These are phyloP conservation scores for Drosophila micromelanica DNA, from an alignment of 1,140 invertebrate genomes.

Conservation along the genomic window DNA sequence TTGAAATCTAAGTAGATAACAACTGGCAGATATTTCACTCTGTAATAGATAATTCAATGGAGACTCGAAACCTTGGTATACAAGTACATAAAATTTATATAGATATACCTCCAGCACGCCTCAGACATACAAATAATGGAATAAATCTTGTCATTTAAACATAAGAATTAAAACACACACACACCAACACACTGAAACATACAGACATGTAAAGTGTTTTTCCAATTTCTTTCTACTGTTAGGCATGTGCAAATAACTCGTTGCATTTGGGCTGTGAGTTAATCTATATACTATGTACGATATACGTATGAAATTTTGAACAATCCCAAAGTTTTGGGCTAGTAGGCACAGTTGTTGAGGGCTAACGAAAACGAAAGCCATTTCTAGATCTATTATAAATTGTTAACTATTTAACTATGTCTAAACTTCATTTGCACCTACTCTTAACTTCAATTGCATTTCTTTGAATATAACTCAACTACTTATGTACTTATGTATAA, in stretches of 20 bases:
- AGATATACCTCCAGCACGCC: conserved; percentile 69
- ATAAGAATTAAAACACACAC: conserved; percentile 17
- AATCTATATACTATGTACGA: conserved; percentile 32
- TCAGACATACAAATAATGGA: conserved; percentile 33
- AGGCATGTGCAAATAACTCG: conserved; percentile 28
- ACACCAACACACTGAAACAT: conserved; percentile 11
- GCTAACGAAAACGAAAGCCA: conserved; percentile 16
- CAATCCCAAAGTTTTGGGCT: background rate
- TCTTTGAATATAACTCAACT: conserved; percentile 56
- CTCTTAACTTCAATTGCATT: conserved; percentile 67
- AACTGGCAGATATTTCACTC: conserved; percentile 21
- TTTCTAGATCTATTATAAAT: conserved; percentile 59
- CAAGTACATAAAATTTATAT: conserved; percentile 44
- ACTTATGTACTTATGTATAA: conserved; percentile 55
- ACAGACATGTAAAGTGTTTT: conserved; percentile 11
- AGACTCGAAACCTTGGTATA: conserved; percentile 23
- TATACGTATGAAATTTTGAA: conserved; percentile 38
- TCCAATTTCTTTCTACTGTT: conserved; percentile 26
- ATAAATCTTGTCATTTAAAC: conserved; percentile 27
- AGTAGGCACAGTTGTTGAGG: conserved; percentile 36
- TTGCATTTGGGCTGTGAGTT: conserved; percentile 45
- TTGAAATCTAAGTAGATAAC: conserved; percentile 47
- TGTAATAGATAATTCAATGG: background rate
- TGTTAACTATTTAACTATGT: conserved; percentile 74
- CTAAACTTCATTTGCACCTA: conserved; percentile 67